Base-by-base conservation (phyloP, 2,888 invertebrate genomes). In the Octodonta nipae region DNA sequence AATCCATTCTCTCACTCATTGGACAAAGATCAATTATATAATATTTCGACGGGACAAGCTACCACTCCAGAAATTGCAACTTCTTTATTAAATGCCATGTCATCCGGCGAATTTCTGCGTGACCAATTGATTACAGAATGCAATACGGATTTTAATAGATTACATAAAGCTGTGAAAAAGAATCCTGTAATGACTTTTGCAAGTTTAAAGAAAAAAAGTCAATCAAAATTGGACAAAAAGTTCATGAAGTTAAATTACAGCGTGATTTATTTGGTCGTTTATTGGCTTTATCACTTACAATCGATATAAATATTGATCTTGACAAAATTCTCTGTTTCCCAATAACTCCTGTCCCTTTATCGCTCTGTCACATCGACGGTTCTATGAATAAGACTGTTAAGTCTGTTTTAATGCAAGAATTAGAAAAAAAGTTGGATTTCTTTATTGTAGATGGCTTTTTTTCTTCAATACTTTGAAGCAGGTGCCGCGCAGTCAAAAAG, bases 361-460 rank as follows among this genome's bases (percentile, higher is more conserved):
- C 49, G 28, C 37, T 50, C 26, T 47, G 45, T 22, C 47, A 47
- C 40, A 34, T 41, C 27, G 44, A 48, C 38, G 46, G 46, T 28
- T 40, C 43, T 14, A 14, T 45, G 4, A 38, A 40, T 24, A 48
- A 48, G 30, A 48, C 46, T 29, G 37, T 15, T 32, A 50, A 50
- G 32, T 42, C 48, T 4, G 37, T 38, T 34, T 35, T 49, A 16
- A 13, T 43, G 14, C 11, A 45, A 13, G 33, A 37, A 22, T 33
- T 45, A n/a, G 39, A 45, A 34, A 40, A 22, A 22, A 15, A 41
- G 3, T 4, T 38, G 13, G 45, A 46, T 32, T n/a, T 34, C 38
- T 31, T 38, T 10, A 25, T 45, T 31, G 28, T 46, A 30, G 45
- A 44, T 35, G 43, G 42, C 30, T 43, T 44, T 17, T 44, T 37